Evolutionary conservation across 2,888 invertebrate genomes (phyloP), one percentile per base, ranked within the genome.

Genomic region (Villa cingulata): DNA sequence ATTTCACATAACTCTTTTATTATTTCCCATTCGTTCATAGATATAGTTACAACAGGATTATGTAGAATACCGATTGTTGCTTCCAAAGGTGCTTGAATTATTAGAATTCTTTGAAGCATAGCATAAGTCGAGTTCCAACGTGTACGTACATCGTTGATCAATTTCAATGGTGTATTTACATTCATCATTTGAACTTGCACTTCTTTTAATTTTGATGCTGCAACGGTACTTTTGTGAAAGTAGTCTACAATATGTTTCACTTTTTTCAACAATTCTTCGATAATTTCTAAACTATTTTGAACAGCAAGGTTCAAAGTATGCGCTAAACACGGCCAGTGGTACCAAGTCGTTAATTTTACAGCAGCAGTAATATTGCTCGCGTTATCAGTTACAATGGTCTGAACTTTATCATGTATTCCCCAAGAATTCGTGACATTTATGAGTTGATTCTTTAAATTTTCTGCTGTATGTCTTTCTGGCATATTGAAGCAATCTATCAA

Each of bases 91-190:
- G 52, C 47, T 55, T 57, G 58, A 17, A 56, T 48, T 39, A 44
- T 9, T 29, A 53, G 41, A 42, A 59, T 41, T 37, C 57, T 48
- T 38, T 58, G 55, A 12, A 58, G 41, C 55, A 57, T 56, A 43
- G 46, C 49, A 41, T 53, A 53, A 42, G 36, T 55, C 18, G 51
- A 52, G 43, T 58, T 57, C 56, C 58, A 58, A 2, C 58, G 50
- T 37, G 58, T 58, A 1, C 32, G 41, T 27, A 59, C 55, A 43
- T 59, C 59, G 55, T 58, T 57, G 45, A 57, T 57, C 12, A 59
- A 51, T 56, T 59, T 57, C 34, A 58, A 50, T 42, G 16, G 46
- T 38, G 45, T 29, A 43, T 17, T 17, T 9, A 17, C 12, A 20
- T 16, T 16, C 37, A 36, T 37, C 39, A 45, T 37, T 20, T 38